Conservation (phyloP, 2,888 invertebrate species). For the Sesia apiformis region DNA sequence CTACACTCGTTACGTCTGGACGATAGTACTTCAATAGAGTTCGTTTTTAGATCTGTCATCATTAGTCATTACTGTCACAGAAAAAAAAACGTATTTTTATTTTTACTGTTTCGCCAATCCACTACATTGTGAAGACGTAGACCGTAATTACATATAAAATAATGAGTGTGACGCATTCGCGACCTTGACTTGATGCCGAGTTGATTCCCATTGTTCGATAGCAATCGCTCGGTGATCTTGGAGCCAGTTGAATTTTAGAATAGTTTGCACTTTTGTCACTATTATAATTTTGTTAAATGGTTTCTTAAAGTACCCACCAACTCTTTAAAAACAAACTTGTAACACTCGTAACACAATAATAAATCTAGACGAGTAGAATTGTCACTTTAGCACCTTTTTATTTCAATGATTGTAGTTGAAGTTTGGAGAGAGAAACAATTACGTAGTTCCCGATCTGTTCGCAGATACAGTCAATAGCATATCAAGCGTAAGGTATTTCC, state of each 20-base stretch:
- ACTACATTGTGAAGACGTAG: conserved; percentile 25
- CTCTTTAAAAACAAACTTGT: no score
- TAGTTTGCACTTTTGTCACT: no score
- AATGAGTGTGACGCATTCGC: conserved; percentile 47
- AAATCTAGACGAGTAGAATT: no score
- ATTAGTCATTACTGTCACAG: conserved; percentile 6
- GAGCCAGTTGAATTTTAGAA: conserved; percentile 19
- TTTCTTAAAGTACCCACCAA: no score
- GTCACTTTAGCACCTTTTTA: no score
- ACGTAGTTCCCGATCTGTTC: no score
- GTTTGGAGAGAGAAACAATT: no score
- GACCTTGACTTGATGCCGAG: conserved; percentile 45
- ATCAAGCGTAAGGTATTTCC: no score
- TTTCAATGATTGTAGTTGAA: no score
- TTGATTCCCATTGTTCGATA: conserved; percentile 60
- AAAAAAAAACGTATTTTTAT: conserved; percentile 6
- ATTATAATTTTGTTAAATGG: no score
- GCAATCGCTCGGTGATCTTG: conserved; percentile 23
- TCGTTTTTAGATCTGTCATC: conserved; percentile 1
- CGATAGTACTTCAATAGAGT: not conserved
- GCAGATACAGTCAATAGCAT: no score
- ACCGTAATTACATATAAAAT: conserved; percentile 57
- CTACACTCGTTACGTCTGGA: not conserved
- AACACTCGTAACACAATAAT: no score
- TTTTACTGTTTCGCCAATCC: conserved; percentile 19